phyloP scores from a whole-genome alignment of 2,113 vertebrate genomes.

The Aphelocoma coerulescens region DNA sequence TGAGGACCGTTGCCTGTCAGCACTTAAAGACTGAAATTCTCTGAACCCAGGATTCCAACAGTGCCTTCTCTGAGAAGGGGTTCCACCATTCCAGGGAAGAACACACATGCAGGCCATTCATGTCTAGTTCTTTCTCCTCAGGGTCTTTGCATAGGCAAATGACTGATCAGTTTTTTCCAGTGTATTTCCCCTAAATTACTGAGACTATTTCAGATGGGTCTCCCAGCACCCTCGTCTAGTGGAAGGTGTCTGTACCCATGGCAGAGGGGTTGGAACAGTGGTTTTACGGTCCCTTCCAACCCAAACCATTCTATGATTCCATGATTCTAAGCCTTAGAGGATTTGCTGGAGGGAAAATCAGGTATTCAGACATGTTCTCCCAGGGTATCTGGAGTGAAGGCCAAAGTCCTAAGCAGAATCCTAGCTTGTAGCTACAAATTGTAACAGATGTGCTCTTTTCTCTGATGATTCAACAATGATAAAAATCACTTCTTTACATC shows the following conservation, averaged over 20 bases:
- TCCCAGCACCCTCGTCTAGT: neutral
- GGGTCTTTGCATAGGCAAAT: neutral
- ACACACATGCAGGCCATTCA: neutral
- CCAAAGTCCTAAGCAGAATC: neutral
- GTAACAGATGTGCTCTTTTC: neutral
- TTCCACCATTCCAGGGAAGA: fast-evolving
- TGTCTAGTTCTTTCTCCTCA: neutral
- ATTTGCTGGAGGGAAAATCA: neutral
- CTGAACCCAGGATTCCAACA: too few species aligned
- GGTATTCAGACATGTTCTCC: neutral
- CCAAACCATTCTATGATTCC: neutral
- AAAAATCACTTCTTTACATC: neutral
- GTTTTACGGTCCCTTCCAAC: neutral
- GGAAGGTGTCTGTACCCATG: neutral
- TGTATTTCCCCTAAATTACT: neutral
- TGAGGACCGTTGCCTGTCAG: too few species aligned
- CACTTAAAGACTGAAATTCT: too few species aligned
- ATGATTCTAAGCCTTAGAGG: neutral
- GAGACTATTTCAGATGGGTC: neutral
- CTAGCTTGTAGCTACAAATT: neutral
- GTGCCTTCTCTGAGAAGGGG: neutral
- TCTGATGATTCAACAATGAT: neutral
- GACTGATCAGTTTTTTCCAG: neutral
- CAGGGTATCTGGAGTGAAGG: neutral
- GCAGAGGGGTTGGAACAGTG: neutral